A percentile compares a stretch with the other conserved stretches of the same genome.
Conservation (phyloP, 1,140 invertebrate species). For the Armadillidium nasatum region DNA sequence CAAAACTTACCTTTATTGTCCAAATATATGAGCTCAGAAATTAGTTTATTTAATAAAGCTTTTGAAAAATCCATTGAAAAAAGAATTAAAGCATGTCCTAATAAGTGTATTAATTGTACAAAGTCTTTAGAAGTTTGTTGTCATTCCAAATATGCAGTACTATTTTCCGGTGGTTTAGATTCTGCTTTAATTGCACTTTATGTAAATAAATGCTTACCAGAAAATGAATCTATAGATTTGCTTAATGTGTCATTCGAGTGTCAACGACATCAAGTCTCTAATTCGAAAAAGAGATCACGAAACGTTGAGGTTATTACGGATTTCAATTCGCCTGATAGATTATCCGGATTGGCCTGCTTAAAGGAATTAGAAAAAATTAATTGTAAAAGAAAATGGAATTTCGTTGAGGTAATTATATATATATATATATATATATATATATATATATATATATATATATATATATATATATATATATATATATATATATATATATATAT, state of each 20-base stretch:
- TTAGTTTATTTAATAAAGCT: constrained; percentile 42
- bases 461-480: too few relatives aligned
- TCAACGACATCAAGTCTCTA: background rate
- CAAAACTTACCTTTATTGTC: constrained; percentile 50
- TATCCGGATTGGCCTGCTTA: constrained; percentile 68
- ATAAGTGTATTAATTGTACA: constrained; percentile 31
- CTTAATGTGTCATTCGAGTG: constrained; percentile 86
- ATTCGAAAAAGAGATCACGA: background rate
- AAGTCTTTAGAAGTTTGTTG: constrained; percentile 45
- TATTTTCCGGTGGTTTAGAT: constrained; percentile 95
- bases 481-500: too few relatives aligned
- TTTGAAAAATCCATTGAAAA: constrained; percentile 58
- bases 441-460: too few relatives aligned
- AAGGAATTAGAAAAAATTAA: constrained; percentile 65
- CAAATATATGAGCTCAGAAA: too few relatives aligned
- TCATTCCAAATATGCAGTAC: constrained; percentile 73
- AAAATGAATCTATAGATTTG: constrained; percentile 76
- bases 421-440: constrained; percentile 23
- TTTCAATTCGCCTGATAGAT: constrained; percentile 70
- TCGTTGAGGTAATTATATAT: constrained; percentile 58
- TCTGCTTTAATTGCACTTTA: constrained; percentile 80
- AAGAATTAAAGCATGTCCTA: constrained; percentile 44
- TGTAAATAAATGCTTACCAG: constrained; percentile 65
- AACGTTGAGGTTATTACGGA: constrained; percentile 2
- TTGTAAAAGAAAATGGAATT: constrained; percentile 66